Base-by-base conservation (phyloP, 1,140 invertebrate species). In the Acromyrmex charruanus region DNA sequence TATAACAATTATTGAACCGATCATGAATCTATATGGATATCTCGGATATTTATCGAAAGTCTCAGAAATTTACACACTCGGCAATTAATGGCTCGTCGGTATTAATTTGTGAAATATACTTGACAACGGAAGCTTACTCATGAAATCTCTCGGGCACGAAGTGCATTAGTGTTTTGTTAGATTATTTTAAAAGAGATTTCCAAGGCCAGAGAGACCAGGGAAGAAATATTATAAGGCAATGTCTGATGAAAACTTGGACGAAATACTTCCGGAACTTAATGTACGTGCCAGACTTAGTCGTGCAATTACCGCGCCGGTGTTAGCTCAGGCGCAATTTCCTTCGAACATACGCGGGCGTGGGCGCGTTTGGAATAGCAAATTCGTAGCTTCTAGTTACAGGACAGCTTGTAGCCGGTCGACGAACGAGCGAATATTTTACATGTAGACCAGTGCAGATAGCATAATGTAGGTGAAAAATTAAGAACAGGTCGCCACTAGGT, bases 201-300 rank as follows among this genome's bases (percentile, higher is more conserved):
- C 63, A 3, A 5, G 35, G 49, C 25, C 51, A 49, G 31, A 25
- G 51, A 21, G 44, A 49, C 28, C 25, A 28, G 7, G 66, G 35
- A 35, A 28, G 39, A 39, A 21, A 72, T 59, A 71, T 14, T 14
- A 66, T 68, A 80, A 89, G 35, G 69, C 28, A 59, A 35, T 35
- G 21, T 14, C n/a, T 21, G 44, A 35, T 53, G 66, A 80, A 90
- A 89, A 89, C 65, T 49, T 79, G 49, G 44, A 39, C 79, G 69
- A 88, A 88, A 90, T 86, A 90, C 58, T 90, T 90, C 81, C 85
- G 71, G 71, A 87, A 84, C 88, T 89, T 87, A 90, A 90, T 80
- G 86, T 87, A 81, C 75, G 69, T 88, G 80, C 75, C 86, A 89
- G 89, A 90, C 80, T 90, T 89, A 55, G 88, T 81, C 53, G 80